Evolutionary conservation across 1,140 invertebrate genomes (phyloP).

Genomic region (Drosophila pandora): DNA sequence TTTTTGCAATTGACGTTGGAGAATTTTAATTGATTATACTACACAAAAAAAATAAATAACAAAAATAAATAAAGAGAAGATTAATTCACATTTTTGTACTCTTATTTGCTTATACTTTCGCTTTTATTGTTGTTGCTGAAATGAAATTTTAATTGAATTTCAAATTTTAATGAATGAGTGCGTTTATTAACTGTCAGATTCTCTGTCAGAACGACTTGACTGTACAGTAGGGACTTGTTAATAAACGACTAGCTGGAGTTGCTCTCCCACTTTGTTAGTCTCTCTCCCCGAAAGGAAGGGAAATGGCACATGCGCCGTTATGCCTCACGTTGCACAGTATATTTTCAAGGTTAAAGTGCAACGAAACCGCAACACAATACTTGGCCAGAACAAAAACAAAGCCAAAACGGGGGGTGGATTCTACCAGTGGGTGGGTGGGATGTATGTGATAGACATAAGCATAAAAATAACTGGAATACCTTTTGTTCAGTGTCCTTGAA

Average conservation of each 20-base stretch:
- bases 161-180: slow-evolving; percentile 20
- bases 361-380: slow-evolving; percentile 78
- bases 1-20: slow-evolving; percentile 11
- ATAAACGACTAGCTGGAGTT: background rate
- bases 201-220: slow-evolving; percentile 20
- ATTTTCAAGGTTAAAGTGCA: slow-evolving; percentile 83
- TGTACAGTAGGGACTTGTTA: slow-evolving; percentile 19
- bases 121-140: slow-evolving; percentile 55
- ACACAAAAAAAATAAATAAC: background rate
- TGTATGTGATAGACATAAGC: slow-evolving; percentile 25
- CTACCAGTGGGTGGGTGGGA: background rate
- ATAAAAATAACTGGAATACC: slow-evolving; percentile 26
- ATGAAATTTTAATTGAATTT: slow-evolving; percentile 32
- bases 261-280: background rate
- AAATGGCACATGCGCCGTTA: slow-evolving; percentile 64
- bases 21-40: slow-evolving; percentile 31
- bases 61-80: background rate
- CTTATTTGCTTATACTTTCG: slow-evolving; percentile 60
- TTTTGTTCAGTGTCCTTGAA: slow-evolving; percentile 63
- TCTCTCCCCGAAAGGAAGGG: slow-evolving; percentile 1
- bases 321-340: slow-evolving; percentile 40
- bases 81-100: slow-evolving; percentile 12
- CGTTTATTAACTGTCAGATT: slow-evolving; percentile 37
- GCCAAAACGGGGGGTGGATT: slow-evolving; percentile 1
- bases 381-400: slow-evolving; percentile 16